Base-by-base conservation (phyloP, 2,113 vertebrate genomes). In the Ameiurus melas region DNA sequence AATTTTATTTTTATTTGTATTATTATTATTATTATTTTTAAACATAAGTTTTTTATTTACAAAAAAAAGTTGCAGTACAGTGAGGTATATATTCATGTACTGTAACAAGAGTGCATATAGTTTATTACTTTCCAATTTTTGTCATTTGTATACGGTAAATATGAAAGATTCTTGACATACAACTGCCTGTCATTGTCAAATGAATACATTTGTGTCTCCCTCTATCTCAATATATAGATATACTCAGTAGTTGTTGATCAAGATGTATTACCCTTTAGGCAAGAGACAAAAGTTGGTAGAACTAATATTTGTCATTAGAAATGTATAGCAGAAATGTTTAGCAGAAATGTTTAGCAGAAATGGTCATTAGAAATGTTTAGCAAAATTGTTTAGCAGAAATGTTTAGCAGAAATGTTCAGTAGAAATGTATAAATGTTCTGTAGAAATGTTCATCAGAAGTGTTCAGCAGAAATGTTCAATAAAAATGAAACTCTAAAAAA, bases 291-390 rank as follows among this genome's bases (percentile, higher is more conserved):
- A 53, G 80, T 19, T 27, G 17, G 25, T 62, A 36, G 19, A 83
- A 84, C 79, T 33, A 75, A 88, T 83, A 88, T 88, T 88, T 88
- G 36, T n/a, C n/a, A n/a, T n/a, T n/a, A n/a, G n/a, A n/a, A n/a
- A n/a, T n/a, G n/a, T n/a, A n/a, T n/a, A n/a, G n/a, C n/a, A n/a
- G n/a, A n/a, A n/a, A n/a, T n/a, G n/a, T n/a, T n/a, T n/a, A n/a
- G n/a, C n/a, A n/a, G n/a, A n/a, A n/a, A n/a, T n/a, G n/a, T n/a
- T n/a, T n/a, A n/a, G n/a, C n/a, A n/a, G n/a, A n/a, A n/a, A n/a
- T n/a, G n/a, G n/a, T n/a, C n/a, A n/a, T n/a, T n/a, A n/a, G n/a
- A n/a, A n/a, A n/a, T n/a, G n/a, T n/a, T n/a, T n/a, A n/a, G n/a
- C n/a, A n/a, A n/a, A n/a, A n/a, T n/a, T n/a, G n/a, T n/a, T n/a